phyloP scores from a whole-genome alignment of 2,888 invertebrate species.

The Metalampra italica region DNA sequence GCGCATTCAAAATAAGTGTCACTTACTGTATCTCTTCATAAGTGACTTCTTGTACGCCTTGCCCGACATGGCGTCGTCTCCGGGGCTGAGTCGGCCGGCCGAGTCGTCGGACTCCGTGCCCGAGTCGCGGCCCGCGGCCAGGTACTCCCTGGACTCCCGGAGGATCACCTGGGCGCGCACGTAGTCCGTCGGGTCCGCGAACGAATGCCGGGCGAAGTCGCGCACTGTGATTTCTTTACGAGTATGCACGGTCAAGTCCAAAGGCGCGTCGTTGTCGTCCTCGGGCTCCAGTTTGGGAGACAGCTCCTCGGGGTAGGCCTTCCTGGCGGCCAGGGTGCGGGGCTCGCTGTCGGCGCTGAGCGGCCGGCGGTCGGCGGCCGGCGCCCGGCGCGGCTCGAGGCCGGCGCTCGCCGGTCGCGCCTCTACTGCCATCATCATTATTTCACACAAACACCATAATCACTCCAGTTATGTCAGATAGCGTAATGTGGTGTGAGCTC shows the following conservation, averaged over 20 bases:
- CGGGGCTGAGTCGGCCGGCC: slow-evolving; percentile 82
- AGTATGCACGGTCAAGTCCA: slow-evolving; percentile 85
- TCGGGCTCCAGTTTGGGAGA: slow-evolving; percentile 30
- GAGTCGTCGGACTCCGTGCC: slow-evolving; percentile 91
- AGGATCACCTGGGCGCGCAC: slow-evolving; percentile 71
- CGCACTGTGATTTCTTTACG: slow-evolving; percentile 71
- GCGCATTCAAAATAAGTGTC: background rate
- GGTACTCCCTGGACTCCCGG: slow-evolving; percentile 70
- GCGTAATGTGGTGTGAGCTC: slow-evolving; percentile 53
- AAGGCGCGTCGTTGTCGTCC: slow-evolving; percentile 77
- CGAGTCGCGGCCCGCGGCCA: slow-evolving; percentile 81
- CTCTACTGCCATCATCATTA: slow-evolving; percentile 75
- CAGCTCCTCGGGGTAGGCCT: slow-evolving; percentile 64
- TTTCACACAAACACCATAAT: slow-evolving; percentile 68
- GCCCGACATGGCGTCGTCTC: slow-evolving; percentile 71
- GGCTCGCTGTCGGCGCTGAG: slow-evolving; percentile 62
- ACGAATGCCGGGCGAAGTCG: slow-evolving; percentile 70
- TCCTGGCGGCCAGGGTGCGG: slow-evolving; percentile 71
- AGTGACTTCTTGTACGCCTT: slow-evolving; percentile 94
- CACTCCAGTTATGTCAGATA: slow-evolving; percentile 72
- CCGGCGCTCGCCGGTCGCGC: slow-evolving; percentile 67
- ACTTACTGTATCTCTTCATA: slow-evolving; percentile 96
- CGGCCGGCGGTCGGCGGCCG: slow-evolving; percentile 50
- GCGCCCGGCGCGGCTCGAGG: slow-evolving; percentile 46
- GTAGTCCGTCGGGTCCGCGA: slow-evolving; percentile 71